Evolutionary conservation across 2,888 invertebrate genomes (phyloP), one percentile per base, ranked within the genome.

Genomic region (Leucophora obtusa): DNA sequence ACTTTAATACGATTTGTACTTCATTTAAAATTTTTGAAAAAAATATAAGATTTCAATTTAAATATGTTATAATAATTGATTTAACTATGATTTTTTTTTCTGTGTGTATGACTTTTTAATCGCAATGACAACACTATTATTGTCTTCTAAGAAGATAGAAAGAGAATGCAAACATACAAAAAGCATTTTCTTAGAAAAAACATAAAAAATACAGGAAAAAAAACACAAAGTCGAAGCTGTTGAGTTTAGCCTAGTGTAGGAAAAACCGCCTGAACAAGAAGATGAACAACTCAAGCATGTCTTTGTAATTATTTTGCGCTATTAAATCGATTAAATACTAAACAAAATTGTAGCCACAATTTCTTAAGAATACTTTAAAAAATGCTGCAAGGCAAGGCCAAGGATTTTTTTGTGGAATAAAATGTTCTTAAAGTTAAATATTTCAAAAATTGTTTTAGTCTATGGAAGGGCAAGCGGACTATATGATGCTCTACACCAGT

Each of bases 291-390:
- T 69, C 65, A 70, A 72, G 65, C 76, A 69, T 76, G 73, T 58
- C 73, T 51, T n/a, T 47, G 56, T 73, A 82, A 79, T 82, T 82
- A 82, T 76, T 79, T 76, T 66, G 76, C 43, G 70, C 72, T 70
- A 76, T 74, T 71, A 74, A 78, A 74, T 73, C 70, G 66, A 59
- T 78, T 70, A 82, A 56, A 72, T 35, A 66, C 17, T 0, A 11
- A 47, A n/a, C 43, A 47, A n/a, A 38, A 14, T 10, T 38, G 43
- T 38, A 38, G 38, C 7, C 1, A 28, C 4, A 28, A 28, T 28
- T 28, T 4, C 3, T 28, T 28, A 28, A 28, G 7, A 28, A 28
- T 28, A 7, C 28, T 28, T 28, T 28, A 28, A 28, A 28, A 28
- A 21, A 21, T 21, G 21, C 6, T 28, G 28, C 1, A 6, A 28